Evolutionary conservation across 2,113 vertebrate genomes (phyloP), one percentile per base, ranked within the genome.

Genomic region (Oplegnathus fasciatus): DNA sequence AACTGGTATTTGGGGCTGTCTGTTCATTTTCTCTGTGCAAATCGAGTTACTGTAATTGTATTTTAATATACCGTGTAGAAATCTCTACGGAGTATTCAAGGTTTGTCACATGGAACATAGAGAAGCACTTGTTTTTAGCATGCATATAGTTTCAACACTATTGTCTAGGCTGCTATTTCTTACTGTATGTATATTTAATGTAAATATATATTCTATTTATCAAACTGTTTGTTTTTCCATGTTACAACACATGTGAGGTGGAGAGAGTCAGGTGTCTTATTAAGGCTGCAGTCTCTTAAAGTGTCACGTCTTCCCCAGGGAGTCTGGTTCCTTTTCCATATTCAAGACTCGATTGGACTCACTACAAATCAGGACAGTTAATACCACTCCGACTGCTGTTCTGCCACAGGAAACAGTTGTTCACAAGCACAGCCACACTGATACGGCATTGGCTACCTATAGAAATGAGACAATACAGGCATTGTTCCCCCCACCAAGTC

Each of bases 91-190:
- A 87, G 72, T 86, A 76, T 87, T 93, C 84, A 88, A 90, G 88
- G 86, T 93, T 88, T 91, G 91, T 94, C 93, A 95, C 91, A 92
- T 57, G 69, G 91, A 91, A 91, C 82, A 92, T 92, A 95, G 93
- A 93, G 86, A 95, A 95, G 95, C 96, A 96, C 96, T 96, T 96
- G 92, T 94, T 95, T 94, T 92, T 90, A 94, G 94, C 94, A 95
- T 93, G 93, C 94, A 83, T 94, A 94, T 95, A 95, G 94, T 95
- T 94, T 95, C 94, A 94, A 95, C 94, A 96, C 95, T 96, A 94
- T 93, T 95, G 92, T 93, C 90, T 96, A 96, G 94, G 96, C 96
- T 96, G 96, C 96, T 96, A 96, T 96, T 96, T 95, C 95, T 94
- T 95, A 95, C 94, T 89, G 76, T 92, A 88, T 95, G 94, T 96